Conservation (phyloP, 1,140 invertebrate genomes). For the Rhysida immarginata region DNA sequence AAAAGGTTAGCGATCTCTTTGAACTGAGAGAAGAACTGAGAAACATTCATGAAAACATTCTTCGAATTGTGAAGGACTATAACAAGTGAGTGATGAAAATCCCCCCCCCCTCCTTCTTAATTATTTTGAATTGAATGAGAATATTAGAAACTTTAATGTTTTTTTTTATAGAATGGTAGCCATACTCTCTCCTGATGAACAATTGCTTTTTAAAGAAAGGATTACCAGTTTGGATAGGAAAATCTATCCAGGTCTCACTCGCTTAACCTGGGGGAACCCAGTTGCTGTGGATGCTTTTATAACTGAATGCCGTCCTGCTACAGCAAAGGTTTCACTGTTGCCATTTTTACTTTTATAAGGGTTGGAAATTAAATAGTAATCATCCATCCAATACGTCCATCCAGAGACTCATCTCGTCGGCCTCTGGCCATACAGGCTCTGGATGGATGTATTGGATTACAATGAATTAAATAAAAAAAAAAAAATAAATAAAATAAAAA, state of each 20-base stretch:
- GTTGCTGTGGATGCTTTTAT: slow-evolving; percentile 58
- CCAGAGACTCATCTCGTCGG: too few relatives aligned
- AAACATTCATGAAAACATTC: slow-evolving; percentile 52
- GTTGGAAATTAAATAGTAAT: too few relatives aligned
- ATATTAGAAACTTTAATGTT: neutral
- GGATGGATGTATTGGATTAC: too few relatives aligned
- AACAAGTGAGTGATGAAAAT: slow-evolving; percentile 40
- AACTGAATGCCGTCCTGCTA: slow-evolving; percentile 50
- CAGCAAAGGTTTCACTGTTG: too few relatives aligned
- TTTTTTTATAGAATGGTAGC: slow-evolving; percentile 36
- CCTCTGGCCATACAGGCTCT: too few relatives aligned
- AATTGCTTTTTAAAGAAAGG: slow-evolving; percentile 38
- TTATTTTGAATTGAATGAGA: too few relatives aligned
- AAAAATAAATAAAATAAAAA: too few relatives aligned
- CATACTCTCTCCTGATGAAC: slow-evolving; percentile 38
- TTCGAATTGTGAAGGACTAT: slow-evolving; percentile 57
- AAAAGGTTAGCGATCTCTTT: slow-evolving; percentile 38
- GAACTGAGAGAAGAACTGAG: slow-evolving; percentile 43
- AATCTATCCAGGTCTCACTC: slow-evolving; percentile 58
- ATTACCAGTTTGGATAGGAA: slow-evolving; percentile 48
- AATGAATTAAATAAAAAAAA: too few relatives aligned
- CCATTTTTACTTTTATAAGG: too few relatives aligned
- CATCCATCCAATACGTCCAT: too few relatives aligned
- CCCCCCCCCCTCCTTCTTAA: too few relatives aligned
- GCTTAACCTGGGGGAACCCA: slow-evolving; percentile 54